These are phyloP conservation scores for Pleuronectes platessa DNA, from an alignment of 2,113 vertebrate genomes.

Conservation along the genomic window DNA sequence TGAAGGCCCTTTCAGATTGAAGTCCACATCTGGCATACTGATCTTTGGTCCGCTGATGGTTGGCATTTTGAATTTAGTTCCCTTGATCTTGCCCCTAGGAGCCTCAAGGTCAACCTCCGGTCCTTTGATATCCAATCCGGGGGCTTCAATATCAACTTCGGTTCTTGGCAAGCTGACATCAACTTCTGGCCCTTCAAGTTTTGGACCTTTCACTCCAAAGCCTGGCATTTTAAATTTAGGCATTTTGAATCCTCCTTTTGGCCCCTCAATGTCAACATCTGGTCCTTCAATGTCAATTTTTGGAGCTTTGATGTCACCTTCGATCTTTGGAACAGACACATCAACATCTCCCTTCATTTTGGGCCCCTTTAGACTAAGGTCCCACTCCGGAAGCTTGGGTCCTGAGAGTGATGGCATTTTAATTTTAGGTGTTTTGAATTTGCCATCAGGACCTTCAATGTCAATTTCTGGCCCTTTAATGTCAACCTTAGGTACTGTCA, in stretches of 20 bases:
- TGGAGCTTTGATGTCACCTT: background rate
- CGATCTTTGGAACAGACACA: conserved; percentile 38
- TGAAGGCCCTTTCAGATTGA: conserved; percentile 72
- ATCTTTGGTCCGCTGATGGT: conserved; percentile 4
- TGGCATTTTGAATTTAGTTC: conserved; percentile 52
- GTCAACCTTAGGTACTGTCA: background rate
- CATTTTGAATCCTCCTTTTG: conserved; percentile 42
- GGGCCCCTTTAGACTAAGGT: conserved; percentile 78
- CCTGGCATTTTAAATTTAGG: conserved; percentile 75
- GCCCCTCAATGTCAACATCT: conserved; percentile 59
- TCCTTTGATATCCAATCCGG: background rate
- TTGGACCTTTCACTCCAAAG: background rate
- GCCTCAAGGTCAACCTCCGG: conserved; percentile 4
- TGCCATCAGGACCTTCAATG: conserved; percentile 61
- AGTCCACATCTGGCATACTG: conserved; percentile 70
- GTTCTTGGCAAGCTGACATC: background rate
- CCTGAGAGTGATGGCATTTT: conserved; percentile 3
- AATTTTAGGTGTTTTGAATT: conserved; percentile 20
- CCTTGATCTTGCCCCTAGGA: conserved; percentile 55
- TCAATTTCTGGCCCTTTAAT: conserved; percentile 44
- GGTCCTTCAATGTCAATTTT: background rate
- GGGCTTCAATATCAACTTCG: conserved; percentile 30
- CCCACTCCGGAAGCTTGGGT: conserved; percentile 59
- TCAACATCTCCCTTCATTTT: conserved; percentile 71
- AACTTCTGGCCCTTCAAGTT: conserved; percentile 30